phyloP scores from a whole-genome alignment of 2,797 vertebrate genomes.

The Tympanoctomys barrerae region DNA sequence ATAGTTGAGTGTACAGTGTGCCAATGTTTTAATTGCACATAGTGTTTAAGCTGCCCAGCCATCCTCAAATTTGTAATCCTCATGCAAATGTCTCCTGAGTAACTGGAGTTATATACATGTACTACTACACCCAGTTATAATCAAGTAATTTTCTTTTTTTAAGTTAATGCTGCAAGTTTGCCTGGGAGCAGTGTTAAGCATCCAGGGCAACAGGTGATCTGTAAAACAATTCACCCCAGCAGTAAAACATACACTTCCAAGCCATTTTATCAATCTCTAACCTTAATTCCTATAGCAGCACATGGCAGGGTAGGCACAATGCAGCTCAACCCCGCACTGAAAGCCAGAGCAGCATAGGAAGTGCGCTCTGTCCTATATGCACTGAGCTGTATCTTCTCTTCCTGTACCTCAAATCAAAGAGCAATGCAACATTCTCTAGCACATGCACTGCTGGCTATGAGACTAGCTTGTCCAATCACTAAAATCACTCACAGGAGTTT shows the following conservation, averaged over 20 bases:
- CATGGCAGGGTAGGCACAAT: accelerated
- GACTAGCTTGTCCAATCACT: accelerated
- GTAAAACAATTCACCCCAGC: neutral
- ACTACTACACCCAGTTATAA: neutral
- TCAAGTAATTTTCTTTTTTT: neutral
- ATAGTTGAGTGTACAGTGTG: neutral
- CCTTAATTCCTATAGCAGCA: accelerated
- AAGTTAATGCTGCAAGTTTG: too few relatives aligned
- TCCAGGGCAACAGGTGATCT: too few relatives aligned
- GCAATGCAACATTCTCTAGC: neutral
- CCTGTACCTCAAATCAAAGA: neutral
- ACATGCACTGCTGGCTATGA: neutral
- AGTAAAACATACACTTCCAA: accelerated
- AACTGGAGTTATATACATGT: neutral
- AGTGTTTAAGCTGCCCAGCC: neutral
- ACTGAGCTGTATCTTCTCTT: neutral
- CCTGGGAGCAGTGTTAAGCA: accelerated
- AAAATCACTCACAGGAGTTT: slow-evolving; percentile 94
- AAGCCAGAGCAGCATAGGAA: neutral
- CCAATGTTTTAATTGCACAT: neutral
- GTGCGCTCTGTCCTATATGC: too few relatives aligned
- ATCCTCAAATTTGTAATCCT: neutral
- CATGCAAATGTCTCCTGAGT: neutral
- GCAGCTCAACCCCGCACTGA: neutral
- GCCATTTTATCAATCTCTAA: accelerated